These are phyloP conservation scores for Drosophila virilis DNA, from an alignment of 1,140 invertebrate species.

Conservation along the genomic window DNA sequence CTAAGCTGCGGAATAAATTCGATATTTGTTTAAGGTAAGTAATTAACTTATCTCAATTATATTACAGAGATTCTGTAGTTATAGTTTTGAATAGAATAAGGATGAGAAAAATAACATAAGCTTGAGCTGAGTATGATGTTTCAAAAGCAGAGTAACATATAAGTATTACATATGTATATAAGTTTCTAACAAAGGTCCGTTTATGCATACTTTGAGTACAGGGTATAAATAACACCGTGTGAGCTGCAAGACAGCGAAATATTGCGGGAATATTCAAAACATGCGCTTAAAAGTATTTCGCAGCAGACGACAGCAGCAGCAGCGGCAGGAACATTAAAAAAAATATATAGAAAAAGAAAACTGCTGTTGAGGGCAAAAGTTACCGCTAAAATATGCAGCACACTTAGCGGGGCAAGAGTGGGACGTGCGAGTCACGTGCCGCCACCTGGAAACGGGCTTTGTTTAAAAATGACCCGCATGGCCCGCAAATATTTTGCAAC, in stretches of 20 bases:
- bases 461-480: conserved; percentile 27
- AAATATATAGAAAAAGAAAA: neutral
- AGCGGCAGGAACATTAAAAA: conserved; percentile 11
- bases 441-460: conserved; percentile 43
- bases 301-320: conserved; percentile 57
- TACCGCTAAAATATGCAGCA: conserved; percentile 68
- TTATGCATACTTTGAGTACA: neutral
- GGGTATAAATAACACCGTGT: conserved; percentile 31
- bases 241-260: conserved; percentile 52
- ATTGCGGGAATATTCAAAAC: conserved; percentile 79
- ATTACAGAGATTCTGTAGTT: too few relatives aligned
- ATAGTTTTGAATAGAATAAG: too few relatives aligned
- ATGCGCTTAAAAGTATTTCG: conserved; percentile 76
- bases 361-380: conserved; percentile 28
- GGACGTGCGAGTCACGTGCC: conserved; percentile 58
- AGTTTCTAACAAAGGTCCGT: neutral
- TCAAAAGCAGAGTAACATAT: too few relatives aligned
- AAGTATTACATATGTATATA: too few relatives aligned
- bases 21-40: too few relatives aligned
- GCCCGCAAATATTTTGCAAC: conserved; percentile 19
- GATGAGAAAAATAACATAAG: too few relatives aligned
- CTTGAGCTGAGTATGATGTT: too few relatives aligned
- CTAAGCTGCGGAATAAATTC: neutral
- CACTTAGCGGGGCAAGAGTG: conserved; percentile 49
- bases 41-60: too few relatives aligned